Base-by-base conservation (phyloP, 2,888 invertebrate genomes). In the Cerastoderma edule region DNA sequence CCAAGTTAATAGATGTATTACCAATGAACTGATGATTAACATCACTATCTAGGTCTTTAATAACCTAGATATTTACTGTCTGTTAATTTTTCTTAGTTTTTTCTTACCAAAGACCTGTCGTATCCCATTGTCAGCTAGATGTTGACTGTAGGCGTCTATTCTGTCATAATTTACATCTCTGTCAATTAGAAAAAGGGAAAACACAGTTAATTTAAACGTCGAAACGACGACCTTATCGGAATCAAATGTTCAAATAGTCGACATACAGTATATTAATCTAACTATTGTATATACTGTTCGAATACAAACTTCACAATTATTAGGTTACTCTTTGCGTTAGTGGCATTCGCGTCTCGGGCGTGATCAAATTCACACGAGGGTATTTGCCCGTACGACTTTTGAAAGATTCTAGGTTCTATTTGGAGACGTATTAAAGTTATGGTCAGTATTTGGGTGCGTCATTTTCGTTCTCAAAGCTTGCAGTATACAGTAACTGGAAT, bases 121-220 rank as follows among this genome's bases (percentile, higher is more conserved):
- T n/a, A 88, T 70, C 10, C 83, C 83, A 44, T 80, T 74, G 19
- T 79, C 75, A 8, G 78, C 53, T 8, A 88, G 78, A 68, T 83
- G 77, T 46, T 85, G 74, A 72, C 85, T 82, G 65, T 88, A 87
- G 10, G 67, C 60, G 16, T 85, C 87, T 28, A 85, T 80, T 48
- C 75, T 83, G 54, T 77, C 80, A 32, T 78, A 81, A 71, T 87
- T 83, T 0, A 88, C 69, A 8, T 85, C 85, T 10, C 88, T 88
- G 80, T 46, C 63, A 67, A 33, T 19, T 54, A 32, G 24, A 50
- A 50, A 22, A 1, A 13, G 8, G 39, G 10, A n/a, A 57, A 5
- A 5, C 28, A 13, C 28, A 53, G 53, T 53, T 16, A 53, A 8
- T 8, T 6, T 6, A 39, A 8, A 8, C 8, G 39, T 16, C 16